A percentile compares a stretch with the other conserved stretches of the same genome.
Conservation (phyloP, 2,888 invertebrate genomes). For the Acanthococcus lagerstroemiae region DNA sequence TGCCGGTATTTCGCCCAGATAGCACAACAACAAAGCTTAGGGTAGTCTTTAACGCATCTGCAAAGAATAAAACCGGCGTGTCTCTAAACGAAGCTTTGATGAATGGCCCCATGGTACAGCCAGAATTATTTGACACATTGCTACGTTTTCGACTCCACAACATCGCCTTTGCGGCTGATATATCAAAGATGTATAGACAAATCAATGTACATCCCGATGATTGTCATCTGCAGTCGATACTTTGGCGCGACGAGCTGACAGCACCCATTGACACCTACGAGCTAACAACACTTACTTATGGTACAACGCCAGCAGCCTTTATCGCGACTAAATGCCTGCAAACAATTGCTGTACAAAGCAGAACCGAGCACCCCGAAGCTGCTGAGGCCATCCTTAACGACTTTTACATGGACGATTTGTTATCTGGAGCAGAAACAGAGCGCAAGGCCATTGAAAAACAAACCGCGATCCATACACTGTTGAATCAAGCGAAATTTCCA, state of each 20-base stretch:
- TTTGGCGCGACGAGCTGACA: conserved; percentile 37
- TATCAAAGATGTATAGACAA: conserved; percentile 41
- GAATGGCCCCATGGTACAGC: conserved; percentile 40
- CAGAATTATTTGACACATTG: conserved; percentile 38
- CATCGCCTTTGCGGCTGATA: conserved; percentile 39
- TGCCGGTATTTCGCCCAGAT: conserved; percentile 32
- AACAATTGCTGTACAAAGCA: conserved; percentile 36
- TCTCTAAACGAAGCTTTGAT: conserved; percentile 40
- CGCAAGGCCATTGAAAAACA: conserved; percentile 27
- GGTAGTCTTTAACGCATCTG: conserved; percentile 37
- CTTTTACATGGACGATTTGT: conserved; percentile 39
- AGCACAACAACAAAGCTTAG: conserved; percentile 36
- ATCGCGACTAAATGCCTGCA: conserved; percentile 37
- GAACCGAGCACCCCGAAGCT: conserved; percentile 25
- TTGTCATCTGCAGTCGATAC: conserved; percentile 39
- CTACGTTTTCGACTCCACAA: conserved; percentile 37
- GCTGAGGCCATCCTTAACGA: conserved; percentile 34
- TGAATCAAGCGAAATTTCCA: conserved; percentile 30
- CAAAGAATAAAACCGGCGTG: conserved; percentile 33
- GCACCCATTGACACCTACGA: conserved; percentile 20
- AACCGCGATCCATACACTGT: not conserved
- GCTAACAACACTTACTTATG: conserved; percentile 40
- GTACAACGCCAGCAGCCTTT: conserved; percentile 33
- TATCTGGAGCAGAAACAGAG: conserved; percentile 34
- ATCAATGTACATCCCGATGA: conserved; percentile 37